Conservation (phyloP, 2,113 vertebrate genomes). For the Catharus fuscescens region DNA sequence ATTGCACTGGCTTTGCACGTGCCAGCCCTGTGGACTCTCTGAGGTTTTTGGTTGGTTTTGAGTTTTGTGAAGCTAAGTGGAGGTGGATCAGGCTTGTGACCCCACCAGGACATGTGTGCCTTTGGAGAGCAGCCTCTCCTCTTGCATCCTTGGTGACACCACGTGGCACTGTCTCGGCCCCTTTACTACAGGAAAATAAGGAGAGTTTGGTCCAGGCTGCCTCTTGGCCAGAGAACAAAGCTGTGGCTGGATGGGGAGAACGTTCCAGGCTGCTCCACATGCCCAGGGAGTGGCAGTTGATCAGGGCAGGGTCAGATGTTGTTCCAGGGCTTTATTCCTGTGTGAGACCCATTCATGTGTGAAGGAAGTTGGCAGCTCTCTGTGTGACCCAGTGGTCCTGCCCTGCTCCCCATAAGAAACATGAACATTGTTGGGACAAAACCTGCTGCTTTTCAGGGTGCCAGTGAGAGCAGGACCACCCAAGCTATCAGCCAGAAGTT, state of each 20-base stretch:
- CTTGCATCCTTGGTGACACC: not conserved
- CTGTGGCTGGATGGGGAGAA: not conserved
- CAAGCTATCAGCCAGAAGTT: not conserved
- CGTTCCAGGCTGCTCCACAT: not conserved
- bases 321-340: not conserved
- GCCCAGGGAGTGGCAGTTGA: not conserved
- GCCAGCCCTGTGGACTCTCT: not conserved
- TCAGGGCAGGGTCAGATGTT: not conserved
- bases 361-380: not conserved
- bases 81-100: rapidly evolving
- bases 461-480: not conserved
- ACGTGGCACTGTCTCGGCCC: rapidly evolving
- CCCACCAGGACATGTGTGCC: rapidly evolving
- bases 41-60: not conserved
- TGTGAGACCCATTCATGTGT: not conserved
- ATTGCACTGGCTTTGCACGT: rapidly evolving
- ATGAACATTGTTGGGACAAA: not conserved
- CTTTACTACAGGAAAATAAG: not conserved
- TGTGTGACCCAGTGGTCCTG: not conserved
- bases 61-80: not conserved
- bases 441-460: not conserved
- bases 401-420: not conserved
- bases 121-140: not conserved
- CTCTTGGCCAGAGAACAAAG: not conserved
- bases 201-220: not conserved